Conservation (phyloP, 2,113 vertebrate genomes). For the Rhinolophus sinicus region DNA sequence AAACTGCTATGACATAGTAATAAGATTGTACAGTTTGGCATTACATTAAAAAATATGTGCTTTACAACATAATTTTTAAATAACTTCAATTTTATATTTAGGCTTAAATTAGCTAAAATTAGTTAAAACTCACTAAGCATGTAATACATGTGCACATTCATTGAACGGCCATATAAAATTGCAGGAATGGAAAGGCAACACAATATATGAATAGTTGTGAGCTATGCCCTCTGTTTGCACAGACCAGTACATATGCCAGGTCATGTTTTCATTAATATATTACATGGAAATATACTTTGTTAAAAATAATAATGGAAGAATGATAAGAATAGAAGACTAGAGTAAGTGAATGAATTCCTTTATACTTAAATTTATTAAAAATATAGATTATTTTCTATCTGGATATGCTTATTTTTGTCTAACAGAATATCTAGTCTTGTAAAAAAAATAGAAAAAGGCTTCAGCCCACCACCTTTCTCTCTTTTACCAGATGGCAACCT, state of each 20-base stretch:
- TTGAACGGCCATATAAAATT: neutral
- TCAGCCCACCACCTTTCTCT: neutral
- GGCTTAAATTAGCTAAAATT: neutral
- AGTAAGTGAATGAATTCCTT: neutral
- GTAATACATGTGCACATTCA: neutral
- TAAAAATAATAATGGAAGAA: neutral
- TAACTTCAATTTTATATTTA: slow-evolving; percentile 15
- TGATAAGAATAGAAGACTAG: neutral
- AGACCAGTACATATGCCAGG: neutral
- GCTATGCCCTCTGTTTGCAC: neutral
- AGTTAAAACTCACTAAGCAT: slow-evolving; percentile 16
- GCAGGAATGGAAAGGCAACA: neutral
- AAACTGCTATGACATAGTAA: slow-evolving; percentile 15
- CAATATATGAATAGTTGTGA: neutral
- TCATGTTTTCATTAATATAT: neutral
- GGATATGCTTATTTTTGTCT: slow-evolving; percentile 14
- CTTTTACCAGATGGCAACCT: neutral
- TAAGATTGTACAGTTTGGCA: neutral
- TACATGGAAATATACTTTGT: neutral
- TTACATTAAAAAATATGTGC: neutral
- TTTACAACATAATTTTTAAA: slow-evolving; percentile 26
- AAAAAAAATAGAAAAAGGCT: neutral
- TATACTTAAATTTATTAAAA: slow-evolving; percentile 28
- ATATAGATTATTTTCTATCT: neutral
- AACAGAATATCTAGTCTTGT: neutral